Conservation (phyloP, 2,888 invertebrate genomes). For the Patella pellucida region DNA sequence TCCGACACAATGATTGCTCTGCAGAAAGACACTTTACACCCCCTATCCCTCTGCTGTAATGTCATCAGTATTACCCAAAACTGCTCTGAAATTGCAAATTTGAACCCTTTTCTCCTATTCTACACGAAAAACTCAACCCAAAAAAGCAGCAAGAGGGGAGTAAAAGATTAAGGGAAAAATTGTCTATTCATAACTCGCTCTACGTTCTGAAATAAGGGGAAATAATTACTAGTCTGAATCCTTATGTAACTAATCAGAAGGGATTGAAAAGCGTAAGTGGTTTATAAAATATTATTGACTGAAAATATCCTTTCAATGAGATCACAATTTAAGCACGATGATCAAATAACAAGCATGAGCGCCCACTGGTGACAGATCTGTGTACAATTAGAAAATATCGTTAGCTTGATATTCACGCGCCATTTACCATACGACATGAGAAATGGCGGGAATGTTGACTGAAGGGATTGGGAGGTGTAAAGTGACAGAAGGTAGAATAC, state of each 20-base stretch:
- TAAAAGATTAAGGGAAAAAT: too few relatives aligned
- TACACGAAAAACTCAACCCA: too few relatives aligned
- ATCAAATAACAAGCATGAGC: slow-evolving; percentile 11
- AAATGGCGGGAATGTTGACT: slow-evolving; percentile 1
- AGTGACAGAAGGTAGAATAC: slow-evolving; percentile 3
- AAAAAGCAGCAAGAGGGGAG: too few relatives aligned
- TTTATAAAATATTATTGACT: slow-evolving; percentile 5
- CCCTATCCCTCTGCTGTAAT: too few relatives aligned
- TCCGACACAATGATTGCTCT: too few relatives aligned
- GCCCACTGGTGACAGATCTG: slow-evolving; percentile 7
- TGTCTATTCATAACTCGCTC: too few relatives aligned
- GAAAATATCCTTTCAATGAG: slow-evolving; percentile 1
- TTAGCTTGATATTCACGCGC: slow-evolving; percentile 9
- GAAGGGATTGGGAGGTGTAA: slow-evolving; percentile 4
- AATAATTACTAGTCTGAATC: too few relatives aligned
- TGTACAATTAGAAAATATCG: slow-evolving; percentile 10
- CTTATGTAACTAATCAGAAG: slow-evolving; percentile 1
- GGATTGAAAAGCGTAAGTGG: background rate
- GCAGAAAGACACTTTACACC: too few relatives aligned
- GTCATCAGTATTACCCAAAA: too few relatives aligned
- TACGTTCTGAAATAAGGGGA: too few relatives aligned
- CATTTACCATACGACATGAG: slow-evolving; percentile 5
- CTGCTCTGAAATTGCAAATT: too few relatives aligned
- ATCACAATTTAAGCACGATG: slow-evolving; percentile 1
- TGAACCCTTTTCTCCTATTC: too few relatives aligned